phyloP scores from a whole-genome alignment of 2,797 vertebrate genomes.

The Enteromius radiatus region DNA sequence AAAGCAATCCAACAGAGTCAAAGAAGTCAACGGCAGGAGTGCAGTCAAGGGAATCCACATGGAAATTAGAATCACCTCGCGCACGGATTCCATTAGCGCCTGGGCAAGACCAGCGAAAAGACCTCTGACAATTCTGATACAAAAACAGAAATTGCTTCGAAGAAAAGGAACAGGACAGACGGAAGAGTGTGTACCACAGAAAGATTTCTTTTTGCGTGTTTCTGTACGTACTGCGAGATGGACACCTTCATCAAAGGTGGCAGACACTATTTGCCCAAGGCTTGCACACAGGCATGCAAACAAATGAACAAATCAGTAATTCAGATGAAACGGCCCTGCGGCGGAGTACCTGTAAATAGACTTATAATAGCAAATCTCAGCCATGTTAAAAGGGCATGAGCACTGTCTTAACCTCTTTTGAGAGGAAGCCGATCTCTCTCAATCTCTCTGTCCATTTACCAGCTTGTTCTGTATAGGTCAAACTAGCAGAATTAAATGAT shows the following conservation, averaged over 20 bases:
- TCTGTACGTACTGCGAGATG: constrained; percentile 75
- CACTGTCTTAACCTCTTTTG: constrained; percentile 42
- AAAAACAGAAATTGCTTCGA: constrained; percentile 79
- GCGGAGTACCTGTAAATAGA: constrained; percentile 74
- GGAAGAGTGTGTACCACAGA: constrained; percentile 25
- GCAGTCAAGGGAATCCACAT: constrained; percentile 82
- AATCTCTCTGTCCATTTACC: constrained; percentile 53
- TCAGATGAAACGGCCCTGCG: constrained; percentile 71
- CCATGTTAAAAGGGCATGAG: constrained; percentile 67
- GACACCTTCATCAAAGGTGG: constrained; percentile 78
- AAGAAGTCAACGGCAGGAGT: constrained; percentile 77
- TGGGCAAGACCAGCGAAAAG: constrained; percentile 73
- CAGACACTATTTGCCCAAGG: constrained; percentile 74
- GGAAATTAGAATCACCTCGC: constrained; percentile 84
- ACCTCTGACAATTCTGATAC: constrained; percentile 83
- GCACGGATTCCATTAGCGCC: constrained; percentile 82
- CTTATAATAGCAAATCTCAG: constrained; percentile 71
- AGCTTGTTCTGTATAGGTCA: constrained; percentile 51
- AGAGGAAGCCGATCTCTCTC: constrained; percentile 16
- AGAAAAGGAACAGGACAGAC: constrained; percentile 2
- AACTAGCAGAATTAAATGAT: constrained; percentile 44
- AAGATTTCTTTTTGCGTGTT: constrained; percentile 68
- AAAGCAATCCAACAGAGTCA: constrained; percentile 82
- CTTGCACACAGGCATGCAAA: constrained; percentile 77
- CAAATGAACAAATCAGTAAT: constrained; percentile 83